Evolutionary conservation across 1,140 invertebrate genomes (phyloP).

Genomic region (Neomicropteryx cornuta): DNA sequence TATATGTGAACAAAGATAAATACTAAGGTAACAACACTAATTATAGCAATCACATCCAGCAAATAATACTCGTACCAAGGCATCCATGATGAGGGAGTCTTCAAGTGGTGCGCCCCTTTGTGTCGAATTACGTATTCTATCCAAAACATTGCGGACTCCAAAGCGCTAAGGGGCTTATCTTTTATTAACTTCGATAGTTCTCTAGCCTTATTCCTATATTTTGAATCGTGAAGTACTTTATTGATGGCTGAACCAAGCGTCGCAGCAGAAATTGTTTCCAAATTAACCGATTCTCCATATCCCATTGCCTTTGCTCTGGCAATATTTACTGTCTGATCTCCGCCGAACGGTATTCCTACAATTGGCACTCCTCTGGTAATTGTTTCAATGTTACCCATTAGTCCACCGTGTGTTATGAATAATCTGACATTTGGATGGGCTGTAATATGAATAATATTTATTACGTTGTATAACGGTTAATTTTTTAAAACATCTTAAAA

Average conservation of each 20-base stretch:
- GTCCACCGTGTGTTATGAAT: slow-evolving; percentile 44
- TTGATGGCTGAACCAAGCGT: slow-evolving; percentile 13
- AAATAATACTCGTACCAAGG: slow-evolving; percentile 44
- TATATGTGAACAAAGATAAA: no score
- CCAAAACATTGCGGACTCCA: slow-evolving; percentile 41
- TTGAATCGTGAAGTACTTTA: slow-evolving; percentile 16
- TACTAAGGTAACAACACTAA: no score
- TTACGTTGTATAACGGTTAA: slow-evolving; percentile 12
- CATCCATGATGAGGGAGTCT: slow-evolving; percentile 36
- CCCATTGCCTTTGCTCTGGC: slow-evolving; percentile 23
- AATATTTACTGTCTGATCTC: slow-evolving; percentile 36
- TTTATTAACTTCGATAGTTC: slow-evolving; percentile 25
- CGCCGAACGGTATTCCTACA: slow-evolving; percentile 35
- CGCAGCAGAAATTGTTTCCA: slow-evolving; percentile 18
- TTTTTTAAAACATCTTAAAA: slow-evolving; percentile 8
- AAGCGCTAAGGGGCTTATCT: slow-evolving; percentile 30
- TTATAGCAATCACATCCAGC: no score
- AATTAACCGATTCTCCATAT: slow-evolving; percentile 20
- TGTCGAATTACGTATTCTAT: slow-evolving; percentile 48
- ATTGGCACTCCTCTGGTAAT: slow-evolving; percentile 18
- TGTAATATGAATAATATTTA: slow-evolving; percentile 23
- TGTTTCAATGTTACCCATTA: slow-evolving; percentile 30
- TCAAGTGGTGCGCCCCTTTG: slow-evolving; percentile 41
- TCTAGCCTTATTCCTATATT: slow-evolving; percentile 20
- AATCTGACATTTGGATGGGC: slow-evolving; percentile 28